phyloP scores from a whole-genome alignment of 2,888 invertebrate species.

The Dasypolia templi region DNA sequence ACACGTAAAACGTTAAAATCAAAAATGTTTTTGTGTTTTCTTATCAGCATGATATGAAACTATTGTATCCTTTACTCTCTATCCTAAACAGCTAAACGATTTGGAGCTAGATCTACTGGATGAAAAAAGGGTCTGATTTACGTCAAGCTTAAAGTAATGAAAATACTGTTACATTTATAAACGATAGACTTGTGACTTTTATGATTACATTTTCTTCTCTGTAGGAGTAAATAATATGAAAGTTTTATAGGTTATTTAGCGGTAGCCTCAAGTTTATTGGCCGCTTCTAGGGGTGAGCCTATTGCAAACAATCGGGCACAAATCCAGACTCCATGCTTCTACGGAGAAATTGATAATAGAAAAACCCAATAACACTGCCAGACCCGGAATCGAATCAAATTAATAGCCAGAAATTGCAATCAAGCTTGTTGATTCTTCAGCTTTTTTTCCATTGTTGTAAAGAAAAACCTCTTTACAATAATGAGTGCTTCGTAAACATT shows the following conservation, averaged over 20 bases:
- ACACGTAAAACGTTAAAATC: not conserved
- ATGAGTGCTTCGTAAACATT: not conserved
- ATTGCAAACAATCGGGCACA: not conserved
- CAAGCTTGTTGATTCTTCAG: not conserved
- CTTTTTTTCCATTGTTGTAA: not conserved
- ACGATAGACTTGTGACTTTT: slow-evolving; percentile 35
- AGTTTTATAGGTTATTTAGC: no score
- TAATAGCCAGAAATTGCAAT: not conserved
- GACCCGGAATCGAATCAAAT: not conserved
- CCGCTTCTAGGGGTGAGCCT: not conserved
- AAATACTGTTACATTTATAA: slow-evolving; percentile 34
- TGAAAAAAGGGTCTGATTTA: slow-evolving; percentile 34
- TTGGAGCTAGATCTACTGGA: slow-evolving; percentile 29
- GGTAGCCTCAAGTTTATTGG: no score
- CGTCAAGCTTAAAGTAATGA: slow-evolving; percentile 25
- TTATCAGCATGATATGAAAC: slow-evolving; percentile 14
- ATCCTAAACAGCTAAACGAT: slow-evolving; percentile 22
- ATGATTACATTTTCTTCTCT: slow-evolving; percentile 30
- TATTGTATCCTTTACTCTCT: slow-evolving; percentile 5
- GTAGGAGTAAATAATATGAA: not conserved
- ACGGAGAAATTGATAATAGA: not conserved
- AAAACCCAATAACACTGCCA: not conserved
- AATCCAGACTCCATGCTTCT: not conserved
- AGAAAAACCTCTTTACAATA: not conserved
- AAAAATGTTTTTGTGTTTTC: not conserved